Evolutionary conservation across 53 echinoderm and acorn worm genomes (phyloP).

Genomic region (Temnopleurus reevesii): DNA sequence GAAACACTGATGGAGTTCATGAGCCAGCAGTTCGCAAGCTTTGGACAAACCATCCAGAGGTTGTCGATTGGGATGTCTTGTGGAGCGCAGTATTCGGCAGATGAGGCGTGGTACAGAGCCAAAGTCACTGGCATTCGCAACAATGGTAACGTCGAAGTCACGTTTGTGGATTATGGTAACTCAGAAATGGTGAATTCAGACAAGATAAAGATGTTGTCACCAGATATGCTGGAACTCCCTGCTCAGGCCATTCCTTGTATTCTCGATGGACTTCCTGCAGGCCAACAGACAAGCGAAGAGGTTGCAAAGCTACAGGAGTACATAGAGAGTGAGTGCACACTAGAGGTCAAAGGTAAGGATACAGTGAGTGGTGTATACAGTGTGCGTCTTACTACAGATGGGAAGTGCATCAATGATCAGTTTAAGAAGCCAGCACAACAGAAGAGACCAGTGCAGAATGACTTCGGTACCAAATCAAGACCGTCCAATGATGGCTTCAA

Average conservation of each 20-base stretch:
- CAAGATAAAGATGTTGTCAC: conserved; percentile 63
- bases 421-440: neutral
- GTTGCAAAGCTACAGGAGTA: conserved; percentile 32
- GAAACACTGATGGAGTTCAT: conserved; percentile 65
- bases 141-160: conserved; percentile 66
- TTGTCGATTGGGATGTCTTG: conserved; percentile 68
- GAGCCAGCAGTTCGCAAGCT: conserved; percentile 18
- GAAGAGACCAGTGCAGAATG: neutral
- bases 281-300: conserved; percentile 45
- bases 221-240: conserved; percentile 72
- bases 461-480: neutral
- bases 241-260: conserved; percentile 83
- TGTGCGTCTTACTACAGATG: conserved; percentile 4
- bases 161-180: conserved; percentile 95
- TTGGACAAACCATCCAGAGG: neutral
- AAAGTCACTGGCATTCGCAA: conserved; percentile 61
- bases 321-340: conserved; percentile 42
- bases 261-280: conserved; percentile 68
- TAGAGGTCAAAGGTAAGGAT: conserved; percentile 32
- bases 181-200: conserved; percentile 67
- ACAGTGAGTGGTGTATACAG: neutral
- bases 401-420: conserved; percentile 52
- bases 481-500: neutral
- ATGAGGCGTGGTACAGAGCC: conserved; percentile 86
- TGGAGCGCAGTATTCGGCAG: conserved; percentile 78